Conservation (phyloP, 2,113 vertebrate genomes). For the Myiopsitta monachus region DNA sequence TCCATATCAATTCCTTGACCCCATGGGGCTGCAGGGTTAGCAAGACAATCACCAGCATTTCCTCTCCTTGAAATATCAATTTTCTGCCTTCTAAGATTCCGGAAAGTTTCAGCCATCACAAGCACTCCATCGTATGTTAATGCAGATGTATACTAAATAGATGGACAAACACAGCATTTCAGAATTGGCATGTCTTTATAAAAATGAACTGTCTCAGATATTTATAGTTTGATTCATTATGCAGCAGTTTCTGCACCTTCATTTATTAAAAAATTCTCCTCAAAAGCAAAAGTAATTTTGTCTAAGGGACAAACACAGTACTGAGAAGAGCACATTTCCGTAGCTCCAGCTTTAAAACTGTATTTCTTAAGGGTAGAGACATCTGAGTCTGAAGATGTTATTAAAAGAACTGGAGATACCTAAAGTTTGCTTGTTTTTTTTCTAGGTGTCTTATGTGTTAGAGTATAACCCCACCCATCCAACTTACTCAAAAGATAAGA, state of each 20-base stretch:
- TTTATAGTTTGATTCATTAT: background rate
- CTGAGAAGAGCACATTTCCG: background rate
- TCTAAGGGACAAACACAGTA: background rate
- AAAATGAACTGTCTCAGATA: background rate
- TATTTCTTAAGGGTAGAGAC: background rate
- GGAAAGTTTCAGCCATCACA: conserved; percentile 98
- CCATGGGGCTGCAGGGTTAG: conserved; percentile 97
- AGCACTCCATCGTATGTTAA: conserved; percentile 96
- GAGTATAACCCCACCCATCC: background rate
- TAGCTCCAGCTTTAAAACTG: background rate
- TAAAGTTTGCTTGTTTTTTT: background rate
- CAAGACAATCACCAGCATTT: conserved; percentile 97
- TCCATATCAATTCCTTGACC: conserved; percentile 99
- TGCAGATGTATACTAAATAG: conserved; percentile 91
- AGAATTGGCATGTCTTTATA: background rate
- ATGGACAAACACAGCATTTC: background rate
- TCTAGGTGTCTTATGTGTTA: background rate
- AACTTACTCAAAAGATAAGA: background rate
- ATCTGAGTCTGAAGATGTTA: background rate
- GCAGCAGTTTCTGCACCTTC: background rate
- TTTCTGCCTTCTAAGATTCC: conserved; percentile 94
- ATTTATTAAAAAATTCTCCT: background rate
- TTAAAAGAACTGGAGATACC: background rate
- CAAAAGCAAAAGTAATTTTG: background rate
- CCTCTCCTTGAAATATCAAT: conserved; percentile 97